These are phyloP conservation scores for Heterodera filipjevi DNA, from an alignment of 2,888 invertebrate species.

Conservation along the genomic window DNA sequence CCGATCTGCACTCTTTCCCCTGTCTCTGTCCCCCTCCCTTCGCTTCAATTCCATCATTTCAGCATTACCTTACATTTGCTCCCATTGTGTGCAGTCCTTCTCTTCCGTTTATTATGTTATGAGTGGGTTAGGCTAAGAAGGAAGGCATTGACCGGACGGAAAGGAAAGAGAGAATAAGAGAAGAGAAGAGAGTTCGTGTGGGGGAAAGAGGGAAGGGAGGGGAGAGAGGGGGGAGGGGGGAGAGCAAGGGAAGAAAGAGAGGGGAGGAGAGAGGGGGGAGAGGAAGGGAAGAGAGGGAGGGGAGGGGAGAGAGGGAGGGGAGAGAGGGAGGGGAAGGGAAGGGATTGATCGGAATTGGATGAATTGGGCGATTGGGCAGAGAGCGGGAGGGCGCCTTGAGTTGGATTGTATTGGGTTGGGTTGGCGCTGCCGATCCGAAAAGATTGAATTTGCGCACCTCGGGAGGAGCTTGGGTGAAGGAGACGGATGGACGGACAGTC, in stretches of 20 bases:
- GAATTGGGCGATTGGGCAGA: neutral
- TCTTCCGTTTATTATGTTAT: neutral
- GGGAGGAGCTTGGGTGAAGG: conserved; percentile 4
- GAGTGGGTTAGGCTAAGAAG: neutral
- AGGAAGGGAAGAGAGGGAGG: too few species aligned
- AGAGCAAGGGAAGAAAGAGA: neutral
- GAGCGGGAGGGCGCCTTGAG: neutral
- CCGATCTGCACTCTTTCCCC: too few species aligned
- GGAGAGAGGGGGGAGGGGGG: neutral
- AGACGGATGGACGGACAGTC: neutral
- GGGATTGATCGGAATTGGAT: conserved; percentile 1
- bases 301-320: neutral
- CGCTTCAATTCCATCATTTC: too few species aligned
- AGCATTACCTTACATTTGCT: neutral
- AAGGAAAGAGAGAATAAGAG: neutral
- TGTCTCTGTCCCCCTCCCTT: too few species aligned
- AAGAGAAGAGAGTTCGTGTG: too few species aligned
- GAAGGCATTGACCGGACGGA: neutral
- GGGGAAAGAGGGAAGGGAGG: neutral
- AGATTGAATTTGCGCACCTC: conserved; percentile 1
- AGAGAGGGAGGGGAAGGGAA: neutral
- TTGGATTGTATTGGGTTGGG: neutral
- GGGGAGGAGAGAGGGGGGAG: neutral
- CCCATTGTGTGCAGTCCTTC: neutral
- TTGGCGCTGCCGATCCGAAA: conserved; percentile 2